Percentiles rank a stretch among this genome's conserved stretches.
Evolutionary conservation across 1,140 invertebrate genomes (phyloP).

Genomic region (Drosophila micromelanica): DNA sequence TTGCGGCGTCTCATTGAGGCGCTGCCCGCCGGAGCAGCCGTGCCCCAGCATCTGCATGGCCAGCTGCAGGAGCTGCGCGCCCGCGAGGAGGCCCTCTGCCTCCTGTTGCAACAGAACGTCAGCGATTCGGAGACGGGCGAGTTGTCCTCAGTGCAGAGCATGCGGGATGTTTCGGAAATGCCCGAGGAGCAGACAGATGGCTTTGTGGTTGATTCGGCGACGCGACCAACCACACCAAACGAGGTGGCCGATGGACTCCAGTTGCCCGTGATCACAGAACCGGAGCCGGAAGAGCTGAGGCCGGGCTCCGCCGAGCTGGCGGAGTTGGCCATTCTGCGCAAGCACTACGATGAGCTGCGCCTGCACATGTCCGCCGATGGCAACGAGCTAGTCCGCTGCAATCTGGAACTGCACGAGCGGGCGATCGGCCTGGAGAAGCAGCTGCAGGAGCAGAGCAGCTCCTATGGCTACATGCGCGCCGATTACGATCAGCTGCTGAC

Average conservation of each 20-base stretch:
- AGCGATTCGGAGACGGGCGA: conserved; percentile 67
- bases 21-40: conserved; percentile 76
- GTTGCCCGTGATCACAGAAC: conserved; percentile 45
- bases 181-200: conserved; percentile 34
- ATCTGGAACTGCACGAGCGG: conserved; percentile 58
- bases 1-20: conserved; percentile 86
- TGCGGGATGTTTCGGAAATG: conserved; percentile 70
- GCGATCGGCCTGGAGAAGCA: conserved; percentile 52
- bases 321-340: conserved; percentile 57
- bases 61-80: conserved; percentile 86
- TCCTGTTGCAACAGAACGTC: conserved; percentile 63
- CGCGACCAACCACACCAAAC: conserved; percentile 69
- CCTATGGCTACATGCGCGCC: conserved; percentile 62
- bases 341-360: conserved; percentile 73
- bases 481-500: conserved; percentile 69
- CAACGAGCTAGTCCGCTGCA: conserved; percentile 49
- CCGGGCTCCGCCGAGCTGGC: conserved; percentile 22
- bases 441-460: conserved; percentile 52
- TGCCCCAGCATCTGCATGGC: conserved; percentile 86
- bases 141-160: conserved; percentile 69
- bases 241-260: conserved; percentile 39
- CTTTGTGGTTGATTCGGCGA: conserved; percentile 53
- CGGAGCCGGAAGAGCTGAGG: too few relatives aligned
- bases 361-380: conserved; percentile 66
- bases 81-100: conserved; percentile 86